A percentile compares a stretch with the other conserved stretches of the same genome.
Conservation (phyloP, 2,113 vertebrate genomes). For the Oncorhynchus clarkii region DNA sequence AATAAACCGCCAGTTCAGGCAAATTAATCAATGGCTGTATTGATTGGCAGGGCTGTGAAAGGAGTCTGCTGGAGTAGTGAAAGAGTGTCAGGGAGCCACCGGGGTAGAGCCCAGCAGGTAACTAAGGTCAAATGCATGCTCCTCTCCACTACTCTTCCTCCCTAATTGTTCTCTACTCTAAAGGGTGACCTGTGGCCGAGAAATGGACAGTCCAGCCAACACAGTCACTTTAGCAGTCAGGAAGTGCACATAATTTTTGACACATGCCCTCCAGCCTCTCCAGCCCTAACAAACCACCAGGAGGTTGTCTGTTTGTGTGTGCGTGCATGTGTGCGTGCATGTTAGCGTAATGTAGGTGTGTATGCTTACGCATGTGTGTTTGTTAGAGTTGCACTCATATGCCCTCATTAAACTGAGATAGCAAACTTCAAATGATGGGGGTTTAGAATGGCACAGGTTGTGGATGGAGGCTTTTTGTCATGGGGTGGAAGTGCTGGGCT, state of each 20-base stretch:
- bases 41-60: background rate
- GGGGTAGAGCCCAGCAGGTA: background rate
- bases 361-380: background rate
- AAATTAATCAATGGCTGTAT: background rate
- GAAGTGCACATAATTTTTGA: background rate
- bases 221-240: background rate
- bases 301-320: background rate
- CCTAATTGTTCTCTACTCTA: background rate
- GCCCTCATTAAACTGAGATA: conserved; percentile 1
- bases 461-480: background rate
- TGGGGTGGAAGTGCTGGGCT: background rate
- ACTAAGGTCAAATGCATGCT: background rate
- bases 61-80: background rate
- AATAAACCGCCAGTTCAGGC: background rate
- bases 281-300: too few species aligned
- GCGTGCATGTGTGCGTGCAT: background rate
- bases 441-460: background rate
- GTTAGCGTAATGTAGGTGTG: background rate
- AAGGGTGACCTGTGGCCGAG: background rate
- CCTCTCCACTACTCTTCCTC: background rate
- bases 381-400: background rate
- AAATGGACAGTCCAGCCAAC: background rate
- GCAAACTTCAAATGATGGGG: conserved; percentile 3
- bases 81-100: background rate
- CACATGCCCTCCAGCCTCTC: background rate